Evolutionary conservation across 2,113 vertebrate species (phyloP).

Genomic region (Pelecanus crispus): DNA sequence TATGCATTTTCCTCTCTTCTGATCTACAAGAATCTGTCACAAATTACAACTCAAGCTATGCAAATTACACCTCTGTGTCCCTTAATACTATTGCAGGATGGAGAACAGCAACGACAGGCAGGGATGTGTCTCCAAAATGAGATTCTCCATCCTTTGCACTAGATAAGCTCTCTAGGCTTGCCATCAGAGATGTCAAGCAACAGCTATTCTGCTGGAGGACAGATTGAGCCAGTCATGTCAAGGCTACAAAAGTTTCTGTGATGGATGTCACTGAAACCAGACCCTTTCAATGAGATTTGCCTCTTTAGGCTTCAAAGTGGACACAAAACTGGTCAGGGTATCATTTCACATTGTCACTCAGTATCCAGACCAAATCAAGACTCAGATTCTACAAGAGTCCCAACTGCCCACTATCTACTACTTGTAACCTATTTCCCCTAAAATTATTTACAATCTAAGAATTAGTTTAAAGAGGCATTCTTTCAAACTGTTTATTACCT

Average conservation of each 20-base stretch:
- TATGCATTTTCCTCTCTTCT: background rate
- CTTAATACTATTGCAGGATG: background rate
- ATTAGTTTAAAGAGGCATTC: background rate
- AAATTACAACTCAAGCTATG: background rate
- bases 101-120: background rate
- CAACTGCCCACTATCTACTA: background rate
- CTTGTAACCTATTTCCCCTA: background rate
- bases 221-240: background rate
- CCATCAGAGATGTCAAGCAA: background rate
- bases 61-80: background rate
- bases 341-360: background rate
- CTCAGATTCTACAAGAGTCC: background rate
- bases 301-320: background rate
- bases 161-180: background rate
- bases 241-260: background rate
- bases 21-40: background rate
- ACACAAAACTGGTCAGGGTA: background rate
- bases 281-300: background rate
- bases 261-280: background rate
- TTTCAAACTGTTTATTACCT: constrained; percentile 73
- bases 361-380: background rate
- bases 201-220: background rate
- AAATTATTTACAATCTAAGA: background rate
- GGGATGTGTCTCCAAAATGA: background rate
- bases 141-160: background rate